A percentile compares a stretch with the other conserved stretches of the same genome.
Evolutionary conservation across 2,888 invertebrate genomes (phyloP).

Genomic region (Parascotia fuliginaria): DNA sequence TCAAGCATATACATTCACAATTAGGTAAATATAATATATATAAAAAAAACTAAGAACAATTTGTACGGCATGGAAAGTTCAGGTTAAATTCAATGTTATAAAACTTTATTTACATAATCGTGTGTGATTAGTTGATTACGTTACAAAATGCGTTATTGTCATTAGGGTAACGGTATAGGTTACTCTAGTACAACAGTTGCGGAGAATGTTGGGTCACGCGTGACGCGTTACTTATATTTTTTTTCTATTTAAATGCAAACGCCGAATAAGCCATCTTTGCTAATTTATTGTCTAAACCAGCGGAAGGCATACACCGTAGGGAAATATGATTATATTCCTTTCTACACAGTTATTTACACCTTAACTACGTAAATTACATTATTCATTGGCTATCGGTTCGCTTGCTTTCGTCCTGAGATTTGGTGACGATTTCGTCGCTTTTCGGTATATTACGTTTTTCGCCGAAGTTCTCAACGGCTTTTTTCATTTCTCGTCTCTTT

Average conservation of each 20-base stretch:
- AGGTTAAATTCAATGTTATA: conserved; percentile 22
- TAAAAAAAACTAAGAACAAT: conserved; percentile 40
- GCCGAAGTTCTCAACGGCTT: conserved; percentile 57
- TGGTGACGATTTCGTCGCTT: conserved; percentile 66
- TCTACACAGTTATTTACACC: conserved; percentile 42
- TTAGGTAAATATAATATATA: conserved; percentile 53
- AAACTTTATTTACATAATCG: conserved; percentile 62
- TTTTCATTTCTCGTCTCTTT: conserved; percentile 72
- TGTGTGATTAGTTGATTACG: conserved; percentile 46
- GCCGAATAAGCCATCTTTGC: conserved; percentile 50
- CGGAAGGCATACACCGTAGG: conserved; percentile 42
- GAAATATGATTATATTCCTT: too few species aligned
- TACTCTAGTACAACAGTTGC: conserved; percentile 43
- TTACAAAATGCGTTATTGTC: conserved; percentile 80
- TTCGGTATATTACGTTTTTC: conserved; percentile 57
- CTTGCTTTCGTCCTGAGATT: conserved; percentile 58
- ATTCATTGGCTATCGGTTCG: conserved; percentile 73
- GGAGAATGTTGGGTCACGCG: conserved; percentile 5
- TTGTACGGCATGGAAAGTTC: conserved; percentile 61
- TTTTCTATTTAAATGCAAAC: conserved; percentile 36
- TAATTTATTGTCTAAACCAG: conserved; percentile 57
- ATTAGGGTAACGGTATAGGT: conserved; percentile 57
- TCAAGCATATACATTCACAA: conserved; percentile 33
- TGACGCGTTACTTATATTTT: conserved; percentile 6
- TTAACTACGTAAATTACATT: conserved; percentile 28